These are phyloP conservation scores for Spodoptera litura DNA, from an alignment of 1,140 invertebrate species.

Conservation along the genomic window DNA sequence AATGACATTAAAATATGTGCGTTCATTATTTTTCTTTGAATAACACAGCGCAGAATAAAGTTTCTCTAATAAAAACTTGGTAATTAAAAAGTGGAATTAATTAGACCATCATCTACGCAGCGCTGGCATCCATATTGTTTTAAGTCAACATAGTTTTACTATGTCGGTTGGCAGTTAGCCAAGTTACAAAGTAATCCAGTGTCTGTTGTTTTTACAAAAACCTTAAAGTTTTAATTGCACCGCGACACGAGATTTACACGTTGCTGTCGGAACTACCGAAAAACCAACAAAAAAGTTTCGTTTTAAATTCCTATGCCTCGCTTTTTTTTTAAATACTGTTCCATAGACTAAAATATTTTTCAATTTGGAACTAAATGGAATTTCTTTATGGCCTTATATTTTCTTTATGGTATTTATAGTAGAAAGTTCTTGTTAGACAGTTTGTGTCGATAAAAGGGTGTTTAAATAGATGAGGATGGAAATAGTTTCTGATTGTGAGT, in stretches of 20 bases:
- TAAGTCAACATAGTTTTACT: background rate
- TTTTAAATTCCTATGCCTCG: slow-evolving; percentile 7
- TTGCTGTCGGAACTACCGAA: background rate
- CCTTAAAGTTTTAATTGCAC: slow-evolving; percentile 21
- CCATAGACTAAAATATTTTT: slow-evolving; percentile 6
- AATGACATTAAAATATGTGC: too few relatives aligned
- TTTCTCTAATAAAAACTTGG: too few relatives aligned
- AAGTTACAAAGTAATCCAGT: slow-evolving; percentile 14
- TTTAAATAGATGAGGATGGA: background rate
- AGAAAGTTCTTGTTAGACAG: background rate
- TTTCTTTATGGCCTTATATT: slow-evolving; percentile 14
- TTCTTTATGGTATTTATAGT: background rate
- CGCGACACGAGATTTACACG: slow-evolving; percentile 25
- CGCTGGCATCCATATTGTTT: background rate
- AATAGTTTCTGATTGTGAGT: background rate
- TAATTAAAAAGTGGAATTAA: background rate
- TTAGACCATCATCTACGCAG: background rate
- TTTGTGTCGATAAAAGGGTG: background rate
- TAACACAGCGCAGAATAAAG: too few relatives aligned
- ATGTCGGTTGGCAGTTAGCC: background rate
- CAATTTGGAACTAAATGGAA: slow-evolving; percentile 9
- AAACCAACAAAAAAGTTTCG: slow-evolving; percentile 15
- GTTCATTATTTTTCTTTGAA: too few relatives aligned
- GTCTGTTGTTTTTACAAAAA: background rate
- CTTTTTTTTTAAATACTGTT: background rate